Evolutionary conservation across 1,140 invertebrate genomes (phyloP), one percentile per base, ranked within the genome.

Genomic region (Drosophila baimaii): DNA sequence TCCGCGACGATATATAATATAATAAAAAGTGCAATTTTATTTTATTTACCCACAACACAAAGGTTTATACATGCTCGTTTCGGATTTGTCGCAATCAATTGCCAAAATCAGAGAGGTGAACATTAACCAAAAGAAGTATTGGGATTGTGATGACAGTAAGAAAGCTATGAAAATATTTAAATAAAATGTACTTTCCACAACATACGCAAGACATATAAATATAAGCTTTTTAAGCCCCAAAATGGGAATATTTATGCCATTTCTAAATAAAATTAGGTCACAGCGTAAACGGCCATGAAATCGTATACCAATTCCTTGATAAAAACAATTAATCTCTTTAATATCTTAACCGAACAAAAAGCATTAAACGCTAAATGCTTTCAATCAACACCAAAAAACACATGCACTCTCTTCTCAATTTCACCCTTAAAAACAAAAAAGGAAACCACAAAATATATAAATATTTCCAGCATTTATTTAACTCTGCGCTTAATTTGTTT

Each of bases 401-500:
- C 8, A 10, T 10, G 17, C 41, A 7, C n/a, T 56, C 33, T 5
- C 33, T 27, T 31, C 23, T 15, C 12, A 1, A 63, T 44, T 63
- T 55, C 10, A 21, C 47, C 39, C 47, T 46, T 46, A 15, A 12
- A 52, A 56, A n/a, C n/a, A n/a, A 55, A 33, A n/a, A 49, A 43
- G n/a, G 49, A 41, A 69, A 79, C 23, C 47, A 10, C 52, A 71
- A 52, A 49, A 29, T 39, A 39, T 54, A 31, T 19, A 75, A 31
- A 31, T 44, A 44, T 52, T 70, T 68, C 23, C 57, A 81, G 44
- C 78, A 86, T 76, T 86, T 76, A 86, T 86, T 77, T 81, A 81
- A 66, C 78, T 81, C 74, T 71, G 64, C 54, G 71, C 69, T 81
- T 81, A 81, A 86, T 86, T 88, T 86, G 83, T 86, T 88, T 86